Percentiles rank a stretch among this genome's conserved stretches.
Evolutionary conservation across 2,888 invertebrate genomes (phyloP).

Genomic region (Pachliopta kotzebuea): DNA sequence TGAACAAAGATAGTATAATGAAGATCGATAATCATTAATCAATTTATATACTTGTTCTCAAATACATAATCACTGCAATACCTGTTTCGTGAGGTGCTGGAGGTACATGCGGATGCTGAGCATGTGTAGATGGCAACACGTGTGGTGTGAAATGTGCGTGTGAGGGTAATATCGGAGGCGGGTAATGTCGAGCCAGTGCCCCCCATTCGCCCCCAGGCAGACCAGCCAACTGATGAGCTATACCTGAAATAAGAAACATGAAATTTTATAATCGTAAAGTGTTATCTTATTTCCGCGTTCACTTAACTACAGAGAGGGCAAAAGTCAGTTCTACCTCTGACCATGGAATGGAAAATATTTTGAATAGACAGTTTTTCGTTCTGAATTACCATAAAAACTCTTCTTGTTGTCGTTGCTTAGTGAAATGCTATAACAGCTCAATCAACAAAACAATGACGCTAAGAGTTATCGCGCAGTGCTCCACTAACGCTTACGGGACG

Average conservation of each 20-base stretch:
- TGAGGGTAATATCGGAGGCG: conserved; percentile 71
- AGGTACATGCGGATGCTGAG: conserved; percentile 64
- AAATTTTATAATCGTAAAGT: too few species aligned
- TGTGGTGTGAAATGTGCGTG: conserved; percentile 81
- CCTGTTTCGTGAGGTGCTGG: conserved; percentile 78
- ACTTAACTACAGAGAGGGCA: too few species aligned
- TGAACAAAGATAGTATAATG: conserved; percentile 37
- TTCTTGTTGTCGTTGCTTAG: background rate
- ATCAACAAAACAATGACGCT: conserved; percentile 68
- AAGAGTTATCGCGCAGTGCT: conserved; percentile 60
- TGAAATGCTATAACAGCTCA: conserved; percentile 50
- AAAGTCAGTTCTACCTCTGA: too few species aligned
- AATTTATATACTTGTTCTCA: background rate
- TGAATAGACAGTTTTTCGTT: too few species aligned
- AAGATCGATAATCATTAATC: background rate
- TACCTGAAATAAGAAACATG: conserved; percentile 70
- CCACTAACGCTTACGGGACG: conserved; percentile 60
- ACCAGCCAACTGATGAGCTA: conserved; percentile 87
- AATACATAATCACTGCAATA: conserved; percentile 31
- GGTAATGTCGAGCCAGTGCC: conserved; percentile 82
- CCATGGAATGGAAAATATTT: too few species aligned
- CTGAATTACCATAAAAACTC: too few species aligned
- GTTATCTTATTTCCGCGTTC: too few species aligned
- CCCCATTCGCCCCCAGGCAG: conserved; percentile 84
- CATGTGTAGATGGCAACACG: conserved; percentile 76